Evolutionary conservation across 2,888 invertebrate species (phyloP).

Genomic region (Drosophila neonasuta): DNA sequence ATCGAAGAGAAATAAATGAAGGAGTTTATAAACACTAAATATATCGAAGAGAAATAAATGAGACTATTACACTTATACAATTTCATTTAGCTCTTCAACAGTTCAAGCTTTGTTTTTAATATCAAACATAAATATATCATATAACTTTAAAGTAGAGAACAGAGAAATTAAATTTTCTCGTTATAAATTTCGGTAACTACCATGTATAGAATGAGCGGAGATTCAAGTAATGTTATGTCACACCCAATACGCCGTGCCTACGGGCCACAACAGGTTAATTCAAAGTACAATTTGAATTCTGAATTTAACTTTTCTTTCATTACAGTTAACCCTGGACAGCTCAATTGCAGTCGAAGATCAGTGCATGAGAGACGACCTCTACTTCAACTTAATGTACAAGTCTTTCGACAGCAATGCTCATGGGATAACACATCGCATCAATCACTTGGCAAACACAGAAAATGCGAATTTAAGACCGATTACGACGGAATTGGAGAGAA

Average conservation of each 20-base stretch:
- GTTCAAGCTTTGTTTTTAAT: background rate
- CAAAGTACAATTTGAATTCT: too few species aligned
- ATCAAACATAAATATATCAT: background rate
- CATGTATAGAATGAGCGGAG: slow-evolving; percentile 32
- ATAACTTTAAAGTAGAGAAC: background rate
- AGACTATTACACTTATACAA: too few species aligned
- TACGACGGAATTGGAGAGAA: background rate
- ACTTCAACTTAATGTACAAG: slow-evolving; percentile 40
- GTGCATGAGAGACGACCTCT: slow-evolving; percentile 40
- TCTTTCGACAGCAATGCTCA: slow-evolving; percentile 24
- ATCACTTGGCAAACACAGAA: background rate
- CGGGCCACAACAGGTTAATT: background rate
- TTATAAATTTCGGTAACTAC: slow-evolving; percentile 40
- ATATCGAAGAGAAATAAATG: too few species aligned
- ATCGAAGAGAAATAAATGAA: too few species aligned
- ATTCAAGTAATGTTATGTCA: slow-evolving; percentile 5
- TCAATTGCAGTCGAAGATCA: slow-evolving; percentile 18
- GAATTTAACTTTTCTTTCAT: too few species aligned
- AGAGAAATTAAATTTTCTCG: background rate
- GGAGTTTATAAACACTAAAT: too few species aligned
- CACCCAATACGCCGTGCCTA: slow-evolving; percentile 9
- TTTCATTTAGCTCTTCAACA: background rate
- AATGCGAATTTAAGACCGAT: background rate
- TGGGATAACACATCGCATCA: background rate
- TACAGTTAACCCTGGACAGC: slow-evolving; percentile 13